Evolutionary conservation across 37 sponge, comb jelly and placozoan species (phyloP).

Genomic region (Mnemiopsis leidyi): DNA sequence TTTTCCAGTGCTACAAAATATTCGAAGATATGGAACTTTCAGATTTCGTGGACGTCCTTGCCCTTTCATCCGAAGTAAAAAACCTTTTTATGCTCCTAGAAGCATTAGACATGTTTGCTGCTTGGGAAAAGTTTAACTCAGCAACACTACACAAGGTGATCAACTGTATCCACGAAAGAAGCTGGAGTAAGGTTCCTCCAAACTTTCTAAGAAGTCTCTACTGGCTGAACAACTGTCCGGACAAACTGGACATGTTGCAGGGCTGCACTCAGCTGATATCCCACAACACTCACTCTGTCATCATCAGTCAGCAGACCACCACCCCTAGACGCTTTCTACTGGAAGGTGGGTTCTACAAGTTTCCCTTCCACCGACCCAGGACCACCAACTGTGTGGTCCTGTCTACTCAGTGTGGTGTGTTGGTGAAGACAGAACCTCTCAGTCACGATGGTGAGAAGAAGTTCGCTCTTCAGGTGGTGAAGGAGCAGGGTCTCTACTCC

Average conservation of each 20-base stretch:
- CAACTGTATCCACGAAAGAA: neutral
- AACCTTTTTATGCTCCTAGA: constrained; percentile 35
- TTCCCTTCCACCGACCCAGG: neutral
- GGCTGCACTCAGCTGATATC: neutral
- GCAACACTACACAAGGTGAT: neutral
- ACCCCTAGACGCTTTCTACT: neutral
- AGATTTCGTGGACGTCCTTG: neutral
- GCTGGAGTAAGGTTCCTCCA: neutral
- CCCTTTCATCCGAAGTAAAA: constrained; percentile 24
- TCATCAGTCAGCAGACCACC: neutral
- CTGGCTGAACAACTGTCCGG: constrained; percentile 34
- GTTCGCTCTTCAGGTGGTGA: neutral
- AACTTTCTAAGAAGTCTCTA: neutral
- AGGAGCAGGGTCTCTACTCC: neutral
- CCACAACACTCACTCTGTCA: neutral
- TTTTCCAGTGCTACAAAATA: constrained; percentile 25
- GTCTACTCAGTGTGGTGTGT: neutral
- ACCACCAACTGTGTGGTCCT: constrained; percentile 28
- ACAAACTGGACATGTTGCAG: neutral
- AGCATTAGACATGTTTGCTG: constrained; percentile 22
- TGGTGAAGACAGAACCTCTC: neutral
- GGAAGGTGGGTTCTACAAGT: constrained; percentile 2
- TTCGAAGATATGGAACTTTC: neutral
- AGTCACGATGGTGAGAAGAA: neutral
- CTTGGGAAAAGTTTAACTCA: neutral